phyloP scores from a whole-genome alignment of 2,797 vertebrate species.

The Masticophis lateralis region DNA sequence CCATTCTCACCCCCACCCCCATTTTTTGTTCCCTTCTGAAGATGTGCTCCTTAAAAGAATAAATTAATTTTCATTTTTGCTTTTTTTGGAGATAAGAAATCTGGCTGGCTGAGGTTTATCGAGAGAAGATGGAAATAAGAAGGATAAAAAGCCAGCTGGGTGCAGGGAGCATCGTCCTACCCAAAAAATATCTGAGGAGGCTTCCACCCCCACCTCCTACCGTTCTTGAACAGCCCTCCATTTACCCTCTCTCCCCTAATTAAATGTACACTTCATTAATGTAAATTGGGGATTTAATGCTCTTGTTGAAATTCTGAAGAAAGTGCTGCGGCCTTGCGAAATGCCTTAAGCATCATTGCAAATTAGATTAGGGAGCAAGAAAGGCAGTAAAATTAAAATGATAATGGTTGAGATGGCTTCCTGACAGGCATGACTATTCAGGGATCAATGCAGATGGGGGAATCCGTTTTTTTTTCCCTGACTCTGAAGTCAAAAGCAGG shows the following conservation, averaged over 20 bases:
- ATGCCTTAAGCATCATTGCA: conserved; percentile 97
- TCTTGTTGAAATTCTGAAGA: conserved; percentile 99
- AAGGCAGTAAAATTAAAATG: conserved; percentile 99
- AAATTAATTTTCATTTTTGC: conserved; percentile 6
- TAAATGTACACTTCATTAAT: conserved; percentile 99
- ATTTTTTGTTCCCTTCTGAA: conserved; percentile 5
- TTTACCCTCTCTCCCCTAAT: conserved; percentile 89
- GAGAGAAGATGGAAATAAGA: not conserved
- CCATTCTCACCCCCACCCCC: no score
- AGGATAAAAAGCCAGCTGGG: conserved; percentile 31
- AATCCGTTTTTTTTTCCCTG: conserved; percentile 78
- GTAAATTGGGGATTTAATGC: conserved; percentile 99
- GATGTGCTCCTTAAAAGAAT: not conserved
- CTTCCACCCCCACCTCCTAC: conserved; percentile 64
- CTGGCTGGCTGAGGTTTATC: not conserved
- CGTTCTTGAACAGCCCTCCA: conserved; percentile 83
- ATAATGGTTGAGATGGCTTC: conserved; percentile 99
- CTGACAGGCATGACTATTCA: conserved; percentile 99
- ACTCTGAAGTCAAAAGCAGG: conserved; percentile 85
- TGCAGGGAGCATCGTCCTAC: conserved; percentile 66
- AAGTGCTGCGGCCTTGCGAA: conserved; percentile 95
- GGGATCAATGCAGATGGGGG: conserved; percentile 94
- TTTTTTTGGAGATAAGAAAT: conserved; percentile 21
- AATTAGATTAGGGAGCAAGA: conserved; percentile 99
- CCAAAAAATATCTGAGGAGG: conserved; percentile 66